Percentiles rank a stretch among this genome's conserved stretches.
phyloP scores from a whole-genome alignment of 1,140 invertebrate species.

The Trachelipus rathkii region DNA sequence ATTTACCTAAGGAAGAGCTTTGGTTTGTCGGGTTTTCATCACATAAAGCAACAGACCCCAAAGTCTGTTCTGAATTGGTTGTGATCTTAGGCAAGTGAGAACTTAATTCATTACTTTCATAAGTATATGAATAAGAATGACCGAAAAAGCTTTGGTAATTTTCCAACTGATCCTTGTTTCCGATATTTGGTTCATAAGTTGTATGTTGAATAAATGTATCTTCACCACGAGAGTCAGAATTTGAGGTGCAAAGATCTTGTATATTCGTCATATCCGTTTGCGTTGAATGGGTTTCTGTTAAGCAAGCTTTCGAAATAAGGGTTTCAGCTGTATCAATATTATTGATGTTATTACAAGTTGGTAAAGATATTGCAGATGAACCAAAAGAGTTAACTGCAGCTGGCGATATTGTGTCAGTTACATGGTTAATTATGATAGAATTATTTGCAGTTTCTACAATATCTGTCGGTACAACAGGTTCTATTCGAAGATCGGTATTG shows the following conservation, averaged over 20 bases:
- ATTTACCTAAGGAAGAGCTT: slow-evolving; percentile 18
- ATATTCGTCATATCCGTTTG: neutral
- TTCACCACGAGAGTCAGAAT: neutral
- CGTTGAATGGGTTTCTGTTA: neutral
- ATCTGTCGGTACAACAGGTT: neutral
- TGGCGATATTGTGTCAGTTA: neutral
- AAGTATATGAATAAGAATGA: neutral
- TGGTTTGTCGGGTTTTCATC: slow-evolving; percentile 10
- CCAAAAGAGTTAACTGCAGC: neutral
- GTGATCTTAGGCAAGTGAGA: slow-evolving; percentile 19
- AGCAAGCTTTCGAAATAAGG: neutral
- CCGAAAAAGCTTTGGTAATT: neutral
- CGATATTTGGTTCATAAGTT: neutral
- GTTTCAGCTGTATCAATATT: neutral
- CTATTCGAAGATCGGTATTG: neutral
- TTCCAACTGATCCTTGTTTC: neutral
- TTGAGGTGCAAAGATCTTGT: neutral
- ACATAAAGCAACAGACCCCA: slow-evolving; percentile 24
- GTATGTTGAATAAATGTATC: neutral
- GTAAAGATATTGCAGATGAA: neutral
- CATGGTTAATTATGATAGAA: neutral
- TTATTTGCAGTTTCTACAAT: neutral
- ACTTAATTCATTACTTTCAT: neutral
- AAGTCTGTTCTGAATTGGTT: slow-evolving; percentile 21
- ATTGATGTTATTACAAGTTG: neutral